phyloP scores from a whole-genome alignment of 1,140 invertebrate genomes.

The Oscheius sp. region DNA sequence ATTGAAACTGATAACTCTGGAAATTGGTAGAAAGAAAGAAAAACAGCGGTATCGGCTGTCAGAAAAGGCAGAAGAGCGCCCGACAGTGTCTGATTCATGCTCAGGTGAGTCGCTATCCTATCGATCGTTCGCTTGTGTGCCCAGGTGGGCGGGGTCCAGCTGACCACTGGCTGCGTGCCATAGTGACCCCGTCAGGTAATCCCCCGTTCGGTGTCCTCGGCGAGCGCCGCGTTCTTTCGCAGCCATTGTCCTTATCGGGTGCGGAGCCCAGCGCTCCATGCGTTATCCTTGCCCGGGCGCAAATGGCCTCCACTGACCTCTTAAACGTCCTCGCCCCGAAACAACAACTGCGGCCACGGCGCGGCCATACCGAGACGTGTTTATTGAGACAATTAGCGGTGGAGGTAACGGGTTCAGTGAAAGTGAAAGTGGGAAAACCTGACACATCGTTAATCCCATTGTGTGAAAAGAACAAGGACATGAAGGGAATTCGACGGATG shows the following conservation, averaged over 20 bases:
- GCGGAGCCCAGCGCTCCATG: neutral
- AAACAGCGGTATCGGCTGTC: neutral
- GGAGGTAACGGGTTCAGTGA: no score
- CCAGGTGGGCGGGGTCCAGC: neutral
- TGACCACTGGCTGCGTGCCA: neutral
- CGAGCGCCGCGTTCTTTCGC: neutral
- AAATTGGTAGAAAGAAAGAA: neutral
- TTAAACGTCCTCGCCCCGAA: neutral
- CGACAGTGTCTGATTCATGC: slow-evolving; percentile 9
- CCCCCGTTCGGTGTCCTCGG: neutral
- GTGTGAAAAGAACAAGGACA: no score
- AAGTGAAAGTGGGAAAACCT: no score
- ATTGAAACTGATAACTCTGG: no score
- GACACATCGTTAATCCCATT: no score
- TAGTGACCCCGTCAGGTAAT: neutral
- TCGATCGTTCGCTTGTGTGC: slow-evolving; percentile 8
- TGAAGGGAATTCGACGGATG: no score
- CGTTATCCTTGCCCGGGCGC: neutral
- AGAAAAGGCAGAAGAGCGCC: neutral
- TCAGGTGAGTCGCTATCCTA: slow-evolving; percentile 11
- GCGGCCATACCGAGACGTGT: no score
- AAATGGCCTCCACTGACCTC: slow-evolving; percentile 8
- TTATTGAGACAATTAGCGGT: no score
- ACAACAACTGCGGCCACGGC: neutral
- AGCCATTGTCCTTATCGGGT: neutral